phyloP scores from a whole-genome alignment of 2,888 invertebrate genomes.

The Deroplatys truncata region DNA sequence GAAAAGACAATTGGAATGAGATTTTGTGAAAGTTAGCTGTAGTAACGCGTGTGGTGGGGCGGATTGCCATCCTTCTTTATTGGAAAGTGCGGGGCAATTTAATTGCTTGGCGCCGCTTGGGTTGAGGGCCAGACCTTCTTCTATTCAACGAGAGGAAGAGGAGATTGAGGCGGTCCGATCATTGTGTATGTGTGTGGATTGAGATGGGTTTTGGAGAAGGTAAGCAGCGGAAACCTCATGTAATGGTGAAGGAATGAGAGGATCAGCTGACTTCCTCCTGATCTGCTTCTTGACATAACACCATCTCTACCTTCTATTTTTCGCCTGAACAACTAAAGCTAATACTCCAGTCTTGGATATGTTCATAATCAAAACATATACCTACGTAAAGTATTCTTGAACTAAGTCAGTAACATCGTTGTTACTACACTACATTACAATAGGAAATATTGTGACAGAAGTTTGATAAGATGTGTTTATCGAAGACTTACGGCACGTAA shows the following conservation, averaged over 20 bases:
- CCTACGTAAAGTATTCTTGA: too few species aligned
- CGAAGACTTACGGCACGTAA: too few species aligned
- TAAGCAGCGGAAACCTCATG: conserved; percentile 22
- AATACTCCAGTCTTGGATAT: not conserved
- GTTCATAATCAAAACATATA: too few species aligned
- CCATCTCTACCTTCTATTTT: not conserved
- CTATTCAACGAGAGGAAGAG: not conserved
- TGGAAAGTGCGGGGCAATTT: conserved; percentile 31
- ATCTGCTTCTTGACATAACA: not conserved
- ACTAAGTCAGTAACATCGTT: too few species aligned
- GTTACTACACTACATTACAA: too few species aligned
- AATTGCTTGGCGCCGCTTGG: conserved; percentile 27
- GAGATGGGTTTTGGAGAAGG: conserved; percentile 16
- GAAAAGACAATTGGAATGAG: conserved; percentile 27
- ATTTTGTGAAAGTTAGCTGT: conserved; percentile 29
- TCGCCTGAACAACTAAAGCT: not conserved
- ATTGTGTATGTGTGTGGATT: conserved; percentile 16
- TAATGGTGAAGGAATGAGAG: not conserved
- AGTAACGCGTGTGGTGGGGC: not conserved
- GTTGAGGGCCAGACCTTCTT: not conserved
- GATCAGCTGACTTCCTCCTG: not conserved
- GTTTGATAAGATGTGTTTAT: too few species aligned
- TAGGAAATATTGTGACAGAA: too few species aligned
- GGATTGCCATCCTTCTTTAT: conserved; percentile 27
- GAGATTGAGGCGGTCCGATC: conserved; percentile 13